These are phyloP conservation scores for Atractosteus spatula DNA, from an alignment of 2,113 vertebrate species.

Conservation along the genomic window DNA sequence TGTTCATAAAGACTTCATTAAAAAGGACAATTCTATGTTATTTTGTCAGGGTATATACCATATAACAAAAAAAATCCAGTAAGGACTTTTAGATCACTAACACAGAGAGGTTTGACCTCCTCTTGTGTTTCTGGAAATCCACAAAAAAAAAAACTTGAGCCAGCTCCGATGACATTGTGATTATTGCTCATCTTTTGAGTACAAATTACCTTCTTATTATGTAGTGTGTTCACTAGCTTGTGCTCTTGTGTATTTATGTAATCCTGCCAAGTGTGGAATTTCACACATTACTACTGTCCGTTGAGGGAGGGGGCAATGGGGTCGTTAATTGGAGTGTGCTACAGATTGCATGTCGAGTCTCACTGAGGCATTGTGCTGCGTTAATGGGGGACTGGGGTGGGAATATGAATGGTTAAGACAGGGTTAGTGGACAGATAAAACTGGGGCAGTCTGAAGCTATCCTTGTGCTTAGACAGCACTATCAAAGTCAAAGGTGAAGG, in stretches of 20 bases:
- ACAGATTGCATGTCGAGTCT: constrained; percentile 26
- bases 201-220: constrained; percentile 20
- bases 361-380: constrained; percentile 12
- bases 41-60: constrained; percentile 25
- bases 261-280: constrained; percentile 9
- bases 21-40: constrained; percentile 24
- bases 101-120: not conserved
- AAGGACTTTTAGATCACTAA: constrained; percentile 29
- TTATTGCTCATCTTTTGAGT: constrained; percentile 15
- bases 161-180: not conserved
- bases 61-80: constrained; percentile 20
- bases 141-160: not conserved
- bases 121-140: not conserved
- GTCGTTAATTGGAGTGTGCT: constrained; percentile 11
- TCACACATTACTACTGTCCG: constrained; percentile 1
- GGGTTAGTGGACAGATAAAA: not conserved
- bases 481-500: not conserved
- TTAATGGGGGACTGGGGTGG: constrained; percentile 1
- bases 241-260: constrained; percentile 4
- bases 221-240: constrained; percentile 6
- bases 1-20: constrained; percentile 29
- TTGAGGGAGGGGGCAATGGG: constrained; percentile 15
- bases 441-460: not conserved
- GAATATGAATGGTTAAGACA: not conserved
- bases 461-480: not conserved